Conservation (phyloP, 2,888 invertebrate species). For the Drosophila greeni region DNA sequence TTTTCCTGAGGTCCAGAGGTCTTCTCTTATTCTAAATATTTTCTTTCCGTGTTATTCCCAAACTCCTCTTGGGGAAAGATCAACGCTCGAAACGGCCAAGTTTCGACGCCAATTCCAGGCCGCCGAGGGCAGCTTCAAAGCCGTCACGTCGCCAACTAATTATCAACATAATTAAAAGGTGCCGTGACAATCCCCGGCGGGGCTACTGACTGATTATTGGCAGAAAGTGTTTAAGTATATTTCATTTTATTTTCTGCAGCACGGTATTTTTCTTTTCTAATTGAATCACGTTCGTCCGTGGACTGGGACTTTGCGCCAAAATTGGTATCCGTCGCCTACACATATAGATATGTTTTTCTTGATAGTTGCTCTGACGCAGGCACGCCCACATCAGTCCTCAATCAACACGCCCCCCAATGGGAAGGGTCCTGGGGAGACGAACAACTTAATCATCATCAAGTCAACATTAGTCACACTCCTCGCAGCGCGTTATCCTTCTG, state of each 20-base stretch:
- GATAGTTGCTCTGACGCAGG: slow-evolving; percentile 42
- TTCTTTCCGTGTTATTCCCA: slow-evolving; percentile 3
- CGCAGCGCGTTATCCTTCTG: slow-evolving; percentile 57
- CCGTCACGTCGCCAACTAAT: slow-evolving; percentile 60
- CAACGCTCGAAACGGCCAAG: slow-evolving; percentile 20
- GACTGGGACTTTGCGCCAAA: slow-evolving; percentile 50
- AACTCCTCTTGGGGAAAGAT: background rate
- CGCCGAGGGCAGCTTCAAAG: slow-evolving; percentile 43
- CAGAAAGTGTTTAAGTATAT: slow-evolving; percentile 48
- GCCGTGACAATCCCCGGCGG: slow-evolving; percentile 52
- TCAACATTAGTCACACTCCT: slow-evolving; percentile 69
- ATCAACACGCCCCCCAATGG: slow-evolving; percentile 52
- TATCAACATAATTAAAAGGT: slow-evolving; percentile 63
- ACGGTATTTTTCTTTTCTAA: slow-evolving; percentile 51
- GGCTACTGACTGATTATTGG: slow-evolving; percentile 61
- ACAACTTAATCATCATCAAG: slow-evolving; percentile 73
- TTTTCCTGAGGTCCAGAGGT: too few species aligned
- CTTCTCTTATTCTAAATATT: background rate
- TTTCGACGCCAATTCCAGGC: slow-evolving; percentile 11
- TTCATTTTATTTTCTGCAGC: slow-evolving; percentile 36
- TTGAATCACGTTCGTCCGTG: slow-evolving; percentile 65
- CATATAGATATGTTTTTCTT: slow-evolving; percentile 12
- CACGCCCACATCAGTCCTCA: slow-evolving; percentile 51
- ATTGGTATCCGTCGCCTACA: slow-evolving; percentile 36
- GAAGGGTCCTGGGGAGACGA: slow-evolving; percentile 46